Evolutionary conservation across 2,888 invertebrate genomes (phyloP).

Genomic region (Dione juno): DNA sequence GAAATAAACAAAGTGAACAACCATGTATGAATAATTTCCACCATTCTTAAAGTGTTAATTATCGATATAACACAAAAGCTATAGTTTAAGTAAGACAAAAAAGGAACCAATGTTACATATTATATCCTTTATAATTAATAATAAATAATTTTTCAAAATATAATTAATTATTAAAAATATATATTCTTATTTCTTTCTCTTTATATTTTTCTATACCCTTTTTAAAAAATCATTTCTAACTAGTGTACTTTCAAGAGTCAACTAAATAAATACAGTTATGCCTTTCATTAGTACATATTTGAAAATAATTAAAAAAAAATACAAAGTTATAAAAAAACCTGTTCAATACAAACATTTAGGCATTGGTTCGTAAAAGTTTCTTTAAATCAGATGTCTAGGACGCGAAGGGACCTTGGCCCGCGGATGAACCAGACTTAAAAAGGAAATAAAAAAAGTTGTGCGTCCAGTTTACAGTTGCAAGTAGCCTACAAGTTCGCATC

Average conservation of each 20-base stretch:
- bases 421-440: conserved; percentile 44
- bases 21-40: too few relatives aligned
- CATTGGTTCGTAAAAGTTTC: conserved; percentile 11
- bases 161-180: too few relatives aligned
- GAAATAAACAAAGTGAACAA: too few relatives aligned
- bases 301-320: background rate
- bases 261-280: background rate
- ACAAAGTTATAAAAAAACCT: background rate
- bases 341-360: background rate
- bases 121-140: too few relatives aligned
- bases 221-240: too few relatives aligned
- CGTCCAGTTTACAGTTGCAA: conserved; percentile 52
- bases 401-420: conserved; percentile 40
- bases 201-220: too few relatives aligned
- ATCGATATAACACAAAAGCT: too few relatives aligned
- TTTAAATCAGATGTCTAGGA: conserved; percentile 35
- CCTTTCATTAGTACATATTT: background rate
- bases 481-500: conserved; percentile 29
- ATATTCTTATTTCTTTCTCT: background rate
- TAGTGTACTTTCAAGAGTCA: too few relatives aligned
- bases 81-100: too few relatives aligned
- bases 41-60: too few relatives aligned
- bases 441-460: conserved; percentile 48
- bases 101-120: too few relatives aligned
- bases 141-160: too few relatives aligned